Percentiles rank a stretch among this genome's conserved stretches.
phyloP scores from a whole-genome alignment of 92 coral and sea anemone genomes.

The Epizoanthus ramosus region DNA sequence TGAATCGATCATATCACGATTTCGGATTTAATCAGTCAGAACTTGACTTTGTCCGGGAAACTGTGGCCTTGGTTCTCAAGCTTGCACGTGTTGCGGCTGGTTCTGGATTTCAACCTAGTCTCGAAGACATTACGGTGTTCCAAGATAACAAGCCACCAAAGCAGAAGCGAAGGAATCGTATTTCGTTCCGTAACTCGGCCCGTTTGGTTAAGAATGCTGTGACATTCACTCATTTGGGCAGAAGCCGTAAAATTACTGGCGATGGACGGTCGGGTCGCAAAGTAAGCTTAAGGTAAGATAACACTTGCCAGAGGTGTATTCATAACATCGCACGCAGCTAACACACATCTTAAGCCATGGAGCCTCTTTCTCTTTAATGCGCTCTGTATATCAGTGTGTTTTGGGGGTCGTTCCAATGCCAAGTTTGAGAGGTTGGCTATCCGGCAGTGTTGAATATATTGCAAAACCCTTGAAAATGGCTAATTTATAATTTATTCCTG shows the following conservation, averaged over 20 bases:
- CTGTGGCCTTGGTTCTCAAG: constrained; percentile 49
- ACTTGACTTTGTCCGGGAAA: constrained; percentile 60
- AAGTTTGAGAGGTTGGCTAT: too few relatives aligned
- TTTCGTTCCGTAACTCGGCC: constrained; percentile 73
- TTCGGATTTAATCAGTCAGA: constrained; percentile 68
- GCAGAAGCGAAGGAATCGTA: constrained; percentile 39
- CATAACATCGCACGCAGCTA: too few relatives aligned
- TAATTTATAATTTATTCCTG: too few relatives aligned
- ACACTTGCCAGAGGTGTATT: not conserved
- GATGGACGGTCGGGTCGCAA: constrained; percentile 3
- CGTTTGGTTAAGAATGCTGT: constrained; percentile 51
- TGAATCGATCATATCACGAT: constrained; percentile 43
- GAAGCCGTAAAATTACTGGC: not conserved
- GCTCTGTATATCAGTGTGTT: too few relatives aligned
- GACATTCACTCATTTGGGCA: constrained; percentile 23
- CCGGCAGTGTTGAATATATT: too few relatives aligned
- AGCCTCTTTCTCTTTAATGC: too few relatives aligned
- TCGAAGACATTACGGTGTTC: constrained; percentile 67
- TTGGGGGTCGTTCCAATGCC: too few relatives aligned
- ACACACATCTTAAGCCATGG: too few relatives aligned
- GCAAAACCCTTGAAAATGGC: too few relatives aligned
- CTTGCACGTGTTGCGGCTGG: constrained; percentile 61
- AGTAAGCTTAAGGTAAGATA: not conserved
- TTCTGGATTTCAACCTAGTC: constrained; percentile 64
- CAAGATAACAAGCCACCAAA: constrained; percentile 27